phyloP scores from a whole-genome alignment of 2,888 invertebrate species.

The Agapetus fuscipes region DNA sequence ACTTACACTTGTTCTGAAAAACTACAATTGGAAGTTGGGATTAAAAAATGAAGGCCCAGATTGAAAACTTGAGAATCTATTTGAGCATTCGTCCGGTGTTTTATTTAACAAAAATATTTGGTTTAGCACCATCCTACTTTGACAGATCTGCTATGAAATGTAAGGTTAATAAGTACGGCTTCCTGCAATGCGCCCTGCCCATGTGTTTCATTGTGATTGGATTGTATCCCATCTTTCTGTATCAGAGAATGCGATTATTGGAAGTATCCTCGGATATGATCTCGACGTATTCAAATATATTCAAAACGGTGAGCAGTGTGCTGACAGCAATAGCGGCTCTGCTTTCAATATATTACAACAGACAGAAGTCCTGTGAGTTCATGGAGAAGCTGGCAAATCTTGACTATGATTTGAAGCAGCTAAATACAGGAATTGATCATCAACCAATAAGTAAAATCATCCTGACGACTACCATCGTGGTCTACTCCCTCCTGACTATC shows the following conservation, averaged over 20 bases:
- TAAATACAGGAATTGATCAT: conserved; percentile 7
- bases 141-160: conserved; percentile 1
- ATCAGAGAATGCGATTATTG: conserved; percentile 2
- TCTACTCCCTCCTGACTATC: neutral
- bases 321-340: neutral
- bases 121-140: conserved; percentile 8
- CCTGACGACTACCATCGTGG: neutral
- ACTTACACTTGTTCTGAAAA: too few relatives aligned
- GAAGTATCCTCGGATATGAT: conserved; percentile 2
- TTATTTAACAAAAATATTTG: conserved; percentile 8
- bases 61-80: too few relatives aligned
- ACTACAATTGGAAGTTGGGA: too few relatives aligned
- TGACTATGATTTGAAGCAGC: conserved; percentile 8
- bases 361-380: conserved; percentile 5
- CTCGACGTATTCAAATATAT: conserved; percentile 11
- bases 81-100: too few relatives aligned
- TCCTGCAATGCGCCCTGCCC: conserved; percentile 1
- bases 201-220: neutral
- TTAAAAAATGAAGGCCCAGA: too few relatives aligned
- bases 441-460: conserved; percentile 1
- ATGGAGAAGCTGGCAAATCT: conserved; percentile 6
- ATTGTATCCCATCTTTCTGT: conserved; percentile 3
- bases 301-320: conserved; percentile 5
- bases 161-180: neutral
- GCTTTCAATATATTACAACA: neutral